These are phyloP conservation scores for Drosophila stalkeri DNA, from an alignment of 2,888 invertebrate genomes.

Conservation along the genomic window DNA sequence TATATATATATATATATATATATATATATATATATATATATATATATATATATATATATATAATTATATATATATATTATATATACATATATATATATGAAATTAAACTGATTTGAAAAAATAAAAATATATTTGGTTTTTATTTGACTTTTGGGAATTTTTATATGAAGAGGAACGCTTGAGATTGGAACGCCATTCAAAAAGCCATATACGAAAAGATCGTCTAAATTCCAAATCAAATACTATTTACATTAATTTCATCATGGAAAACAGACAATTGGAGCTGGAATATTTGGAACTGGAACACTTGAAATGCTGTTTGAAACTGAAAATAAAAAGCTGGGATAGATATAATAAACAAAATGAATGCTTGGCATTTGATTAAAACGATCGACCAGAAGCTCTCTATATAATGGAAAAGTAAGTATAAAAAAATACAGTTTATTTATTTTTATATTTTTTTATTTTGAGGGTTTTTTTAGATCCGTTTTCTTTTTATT, in stretches of 20 bases:
- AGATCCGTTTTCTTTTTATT: conserved; percentile 42
- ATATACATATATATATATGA: conserved; percentile 15
- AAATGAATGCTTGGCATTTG: no score
- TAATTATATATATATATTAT: conserved; percentile 20
- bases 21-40: conserved; percentile 21
- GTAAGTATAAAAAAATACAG: background rate
- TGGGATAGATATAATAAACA: no score
- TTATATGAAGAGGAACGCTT: background rate
- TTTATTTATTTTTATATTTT: no score
- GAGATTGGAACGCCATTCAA: background rate
- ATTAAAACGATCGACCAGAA: no score
- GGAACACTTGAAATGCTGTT: background rate
- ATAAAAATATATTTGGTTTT: background rate
- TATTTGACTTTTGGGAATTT: background rate
- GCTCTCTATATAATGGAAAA: no score
- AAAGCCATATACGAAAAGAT: background rate
- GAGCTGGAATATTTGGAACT: background rate
- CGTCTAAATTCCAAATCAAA: background rate
- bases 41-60: conserved; percentile 30
- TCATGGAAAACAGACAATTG: background rate
- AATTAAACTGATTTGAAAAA: conserved; percentile 48
- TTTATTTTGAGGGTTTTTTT: conserved; percentile 42
- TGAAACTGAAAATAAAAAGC: no score
- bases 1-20: conserved; percentile 14
- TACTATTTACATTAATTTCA: background rate